Evolutionary conservation across 2,888 invertebrate species (phyloP).

Genomic region (Diogma glabrata): DNA sequence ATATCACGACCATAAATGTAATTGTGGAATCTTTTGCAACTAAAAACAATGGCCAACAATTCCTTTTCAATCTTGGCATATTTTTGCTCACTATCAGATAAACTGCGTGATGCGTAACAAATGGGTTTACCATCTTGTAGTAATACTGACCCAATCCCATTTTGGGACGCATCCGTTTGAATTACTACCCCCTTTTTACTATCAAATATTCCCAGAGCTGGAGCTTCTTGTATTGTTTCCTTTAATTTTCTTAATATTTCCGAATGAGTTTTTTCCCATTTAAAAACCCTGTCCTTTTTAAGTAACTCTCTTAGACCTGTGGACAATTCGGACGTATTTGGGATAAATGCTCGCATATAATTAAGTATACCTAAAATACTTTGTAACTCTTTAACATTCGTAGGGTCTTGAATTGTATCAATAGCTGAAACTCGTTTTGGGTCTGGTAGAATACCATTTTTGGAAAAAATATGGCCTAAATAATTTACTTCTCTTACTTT

Average conservation of each 20-base stretch:
- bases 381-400: not conserved
- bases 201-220: too few relatives aligned
- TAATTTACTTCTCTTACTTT: constrained; percentile 22
- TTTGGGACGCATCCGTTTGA: too few relatives aligned
- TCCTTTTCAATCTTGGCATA: too few relatives aligned
- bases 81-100: too few relatives aligned
- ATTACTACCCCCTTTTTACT: too few relatives aligned
- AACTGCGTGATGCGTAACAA: too few relatives aligned
- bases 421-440: not conserved
- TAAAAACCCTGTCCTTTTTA: not conserved
- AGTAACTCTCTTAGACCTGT: not conserved
- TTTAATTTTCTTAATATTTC: not conserved
- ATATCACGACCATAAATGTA: too few relatives aligned
- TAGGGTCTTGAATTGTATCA: not conserved
- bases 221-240: not conserved
- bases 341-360: not conserved
- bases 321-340: too few relatives aligned
- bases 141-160: too few relatives aligned
- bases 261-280: not conserved
- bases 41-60: too few relatives aligned
- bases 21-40: too few relatives aligned
- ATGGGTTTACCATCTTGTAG: too few relatives aligned
- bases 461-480: constrained; percentile 19
- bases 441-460: not conserved
- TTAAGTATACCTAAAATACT: not conserved